These are phyloP conservation scores for Rattus norvegicus DNA, from an alignment of 2,113 vertebrate genomes.

Conservation along the genomic window DNA sequence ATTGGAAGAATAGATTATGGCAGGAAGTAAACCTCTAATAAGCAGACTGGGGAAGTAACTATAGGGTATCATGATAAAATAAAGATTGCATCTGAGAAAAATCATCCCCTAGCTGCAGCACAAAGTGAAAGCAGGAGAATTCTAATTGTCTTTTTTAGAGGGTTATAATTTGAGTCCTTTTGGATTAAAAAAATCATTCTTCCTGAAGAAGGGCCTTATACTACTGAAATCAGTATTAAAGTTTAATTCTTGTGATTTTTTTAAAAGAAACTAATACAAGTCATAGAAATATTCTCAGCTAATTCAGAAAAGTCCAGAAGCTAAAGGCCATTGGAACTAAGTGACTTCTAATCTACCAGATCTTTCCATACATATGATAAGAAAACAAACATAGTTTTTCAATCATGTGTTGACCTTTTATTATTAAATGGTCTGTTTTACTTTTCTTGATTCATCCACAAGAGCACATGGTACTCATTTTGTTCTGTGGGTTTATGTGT, in stretches of 20 bases:
- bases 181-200: conserved; percentile 5
- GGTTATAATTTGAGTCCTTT: not conserved
- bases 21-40: not conserved
- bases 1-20: not conserved
- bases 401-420: not conserved
- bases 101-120: not conserved
- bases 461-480: not conserved
- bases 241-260: not conserved
- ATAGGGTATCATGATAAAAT: not conserved
- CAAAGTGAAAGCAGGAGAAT: not conserved
- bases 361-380: not conserved
- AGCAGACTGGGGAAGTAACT: not conserved
- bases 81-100: not conserved
- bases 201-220: not conserved
- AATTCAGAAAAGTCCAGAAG: not conserved
- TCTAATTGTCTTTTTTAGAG: not conserved
- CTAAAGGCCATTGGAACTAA: not conserved
- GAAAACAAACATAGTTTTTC: not conserved
- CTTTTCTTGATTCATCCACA: not conserved
- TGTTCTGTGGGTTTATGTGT: not conserved
- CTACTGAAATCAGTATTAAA: not conserved
- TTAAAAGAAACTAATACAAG: not conserved
- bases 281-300: not conserved
- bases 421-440: not conserved
- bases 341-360: not conserved